Percentiles rank a stretch among this genome's conserved stretches.
These are phyloP conservation scores for Rhabdornis inornatus DNA, from an alignment of 2,113 vertebrate genomes.

Conservation along the genomic window DNA sequence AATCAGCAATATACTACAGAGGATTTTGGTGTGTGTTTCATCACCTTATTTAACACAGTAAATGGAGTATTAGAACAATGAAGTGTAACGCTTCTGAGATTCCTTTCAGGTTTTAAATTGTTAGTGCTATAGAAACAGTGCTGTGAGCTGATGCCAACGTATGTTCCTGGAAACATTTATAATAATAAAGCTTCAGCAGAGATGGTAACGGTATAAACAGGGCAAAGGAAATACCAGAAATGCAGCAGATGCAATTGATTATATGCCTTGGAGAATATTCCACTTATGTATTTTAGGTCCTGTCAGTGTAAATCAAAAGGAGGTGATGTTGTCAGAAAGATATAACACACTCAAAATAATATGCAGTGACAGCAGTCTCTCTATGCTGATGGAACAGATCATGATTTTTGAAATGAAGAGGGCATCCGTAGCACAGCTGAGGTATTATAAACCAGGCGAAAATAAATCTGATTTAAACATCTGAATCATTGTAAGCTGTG, in stretches of 20 bases:
- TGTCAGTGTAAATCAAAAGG: constrained; percentile 71
- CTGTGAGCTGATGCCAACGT: constrained; percentile 51
- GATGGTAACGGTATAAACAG: constrained; percentile 70
- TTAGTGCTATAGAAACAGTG: constrained; percentile 14
- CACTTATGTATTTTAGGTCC: constrained; percentile 69
- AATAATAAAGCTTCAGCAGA: constrained; percentile 62
- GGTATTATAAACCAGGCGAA: background rate
- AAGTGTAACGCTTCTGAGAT: background rate
- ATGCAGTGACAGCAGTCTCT: constrained; percentile 22
- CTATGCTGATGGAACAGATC: constrained; percentile 28
- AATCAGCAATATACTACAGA: background rate
- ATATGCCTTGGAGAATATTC: constrained; percentile 70
- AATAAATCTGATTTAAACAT: constrained; percentile 38
- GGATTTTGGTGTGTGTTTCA: background rate
- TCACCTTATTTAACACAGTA: constrained; percentile 54
- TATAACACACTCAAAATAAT: constrained; percentile 50
- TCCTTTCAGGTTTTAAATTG: constrained; percentile 31
- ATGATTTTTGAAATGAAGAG: constrained; percentile 14
- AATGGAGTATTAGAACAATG: constrained; percentile 9
- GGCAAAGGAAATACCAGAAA: constrained; percentile 74
- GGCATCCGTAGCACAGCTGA: background rate
- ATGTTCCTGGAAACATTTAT: constrained; percentile 73
- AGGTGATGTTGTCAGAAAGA: constrained; percentile 62
- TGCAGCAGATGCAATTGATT: constrained; percentile 76
- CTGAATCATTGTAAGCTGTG: background rate